Evolutionary conservation across 2,888 invertebrate species (phyloP).

Genomic region (Cerastis rubricosa): DNA sequence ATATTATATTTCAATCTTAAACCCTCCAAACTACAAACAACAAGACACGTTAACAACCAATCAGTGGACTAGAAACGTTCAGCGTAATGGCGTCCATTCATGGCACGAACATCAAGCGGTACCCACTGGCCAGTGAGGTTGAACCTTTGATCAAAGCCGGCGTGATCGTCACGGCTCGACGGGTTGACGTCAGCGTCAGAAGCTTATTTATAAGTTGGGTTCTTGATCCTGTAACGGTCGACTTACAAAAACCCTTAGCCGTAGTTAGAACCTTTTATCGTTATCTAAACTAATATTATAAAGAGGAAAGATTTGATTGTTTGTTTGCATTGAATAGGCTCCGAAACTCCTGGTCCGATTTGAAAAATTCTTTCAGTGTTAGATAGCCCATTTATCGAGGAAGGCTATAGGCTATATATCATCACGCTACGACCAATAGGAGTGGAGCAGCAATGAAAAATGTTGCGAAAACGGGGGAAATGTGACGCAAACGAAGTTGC

Average conservation of each 20-base stretch:
- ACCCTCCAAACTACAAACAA: background rate
- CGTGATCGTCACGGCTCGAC: slow-evolving; percentile 10
- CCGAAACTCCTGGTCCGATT: no score
- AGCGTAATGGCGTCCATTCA: background rate
- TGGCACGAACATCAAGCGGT: slow-evolving; percentile 1
- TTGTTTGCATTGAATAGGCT: no score
- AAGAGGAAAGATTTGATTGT: no score
- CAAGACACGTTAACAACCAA: background rate
- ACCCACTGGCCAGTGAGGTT: slow-evolving; percentile 8
- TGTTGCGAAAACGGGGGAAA: no score
- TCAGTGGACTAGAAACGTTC: slow-evolving; percentile 3
- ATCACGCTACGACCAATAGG: no score
- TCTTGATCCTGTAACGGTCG: slow-evolving; percentile 15
- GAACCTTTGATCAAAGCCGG: slow-evolving; percentile 15
- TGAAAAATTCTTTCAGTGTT: no score
- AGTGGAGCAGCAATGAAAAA: no score
- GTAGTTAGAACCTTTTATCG: background rate
- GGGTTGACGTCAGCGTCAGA: slow-evolving; percentile 14
- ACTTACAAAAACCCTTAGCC: background rate
- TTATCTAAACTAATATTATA: no score
- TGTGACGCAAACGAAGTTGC: no score
- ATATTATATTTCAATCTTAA: background rate
- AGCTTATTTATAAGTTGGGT: slow-evolving; percentile 6
- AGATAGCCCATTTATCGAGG: no score
- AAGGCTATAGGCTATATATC: no score